phyloP scores from a whole-genome alignment of 1,140 invertebrate genomes.

The Cotesia glomerata region DNA sequence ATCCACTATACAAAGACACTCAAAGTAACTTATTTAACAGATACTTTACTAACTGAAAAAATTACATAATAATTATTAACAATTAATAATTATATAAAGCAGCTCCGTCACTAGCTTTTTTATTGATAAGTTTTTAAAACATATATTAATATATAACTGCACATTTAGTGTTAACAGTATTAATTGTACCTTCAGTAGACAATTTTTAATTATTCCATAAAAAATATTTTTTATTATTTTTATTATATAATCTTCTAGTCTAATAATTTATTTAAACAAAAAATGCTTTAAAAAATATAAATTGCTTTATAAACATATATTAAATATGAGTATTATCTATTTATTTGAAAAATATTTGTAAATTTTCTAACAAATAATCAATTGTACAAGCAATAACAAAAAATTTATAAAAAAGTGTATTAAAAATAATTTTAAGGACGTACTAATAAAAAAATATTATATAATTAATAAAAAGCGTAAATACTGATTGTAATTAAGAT shows the following conservation, averaged over 20 bases:
- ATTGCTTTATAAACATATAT: conserved; percentile 2
- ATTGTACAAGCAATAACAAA: conserved; percentile 7
- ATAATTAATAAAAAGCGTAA: no score
- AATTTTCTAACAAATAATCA: not conserved
- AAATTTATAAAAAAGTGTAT: not conserved
- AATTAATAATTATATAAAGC: not conserved
- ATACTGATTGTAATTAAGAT: no score
- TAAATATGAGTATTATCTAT: not conserved
- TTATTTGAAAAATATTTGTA: not conserved
- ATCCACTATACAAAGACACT: conserved; percentile 66
- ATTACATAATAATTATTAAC: conserved; percentile 42
- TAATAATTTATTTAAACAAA: conserved; percentile 1
- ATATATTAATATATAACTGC: not conserved
- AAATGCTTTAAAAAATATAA: not conserved
- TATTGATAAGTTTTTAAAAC: no score
- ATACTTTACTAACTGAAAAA: conserved; percentile 70
- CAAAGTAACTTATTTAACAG: conserved; percentile 70
- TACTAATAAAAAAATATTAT: not conserved
- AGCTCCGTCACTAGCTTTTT: not conserved
- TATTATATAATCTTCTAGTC: conserved; percentile 4
- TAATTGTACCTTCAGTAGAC: not conserved
- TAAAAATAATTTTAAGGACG: not conserved
- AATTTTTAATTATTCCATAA: not conserved
- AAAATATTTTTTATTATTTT: no score
- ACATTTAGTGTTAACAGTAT: conserved; percentile 2